Percentiles rank a stretch among this genome's conserved stretches.
Conservation (phyloP, 2,797 vertebrate genomes). For the Eurystomus glaucurus region DNA sequence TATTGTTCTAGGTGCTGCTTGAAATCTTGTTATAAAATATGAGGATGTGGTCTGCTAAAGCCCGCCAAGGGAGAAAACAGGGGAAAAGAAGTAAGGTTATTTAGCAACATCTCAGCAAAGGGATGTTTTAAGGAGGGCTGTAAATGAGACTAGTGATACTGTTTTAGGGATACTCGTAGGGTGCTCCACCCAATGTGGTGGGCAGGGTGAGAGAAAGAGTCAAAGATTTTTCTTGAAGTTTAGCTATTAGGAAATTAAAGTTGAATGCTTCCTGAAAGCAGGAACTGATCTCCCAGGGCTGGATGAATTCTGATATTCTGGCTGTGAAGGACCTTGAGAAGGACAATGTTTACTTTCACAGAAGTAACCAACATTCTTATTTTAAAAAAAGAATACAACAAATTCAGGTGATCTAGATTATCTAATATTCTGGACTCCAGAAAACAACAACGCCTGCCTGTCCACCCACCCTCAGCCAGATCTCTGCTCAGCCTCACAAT, state of each 20-base stretch:
- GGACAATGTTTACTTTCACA: background rate
- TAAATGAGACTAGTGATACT: background rate
- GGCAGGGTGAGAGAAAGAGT: background rate
- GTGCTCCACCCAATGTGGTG: background rate
- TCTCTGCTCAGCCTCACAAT: background rate
- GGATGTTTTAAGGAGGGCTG: background rate
- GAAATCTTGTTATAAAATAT: background rate
- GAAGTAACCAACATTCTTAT: background rate
- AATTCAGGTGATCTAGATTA: background rate
- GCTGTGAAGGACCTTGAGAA: background rate
- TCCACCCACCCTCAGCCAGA: background rate
- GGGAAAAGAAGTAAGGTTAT: background rate
- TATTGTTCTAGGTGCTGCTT: background rate
- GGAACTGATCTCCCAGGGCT: background rate
- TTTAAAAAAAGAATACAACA: background rate
- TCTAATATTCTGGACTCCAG: background rate
- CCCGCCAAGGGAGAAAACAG: background rate
- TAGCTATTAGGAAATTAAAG: background rate
- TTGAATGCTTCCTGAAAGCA: background rate
- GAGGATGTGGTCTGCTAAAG: background rate
- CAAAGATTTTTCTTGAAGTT: background rate
- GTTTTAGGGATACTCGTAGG: background rate
- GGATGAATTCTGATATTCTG: background rate
- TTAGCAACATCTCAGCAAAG: background rate
- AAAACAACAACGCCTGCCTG: background rate